Evolutionary conservation across 1,140 invertebrate species (phyloP), one percentile per base, ranked within the genome.

Genomic region (Nomia melanderi): DNA sequence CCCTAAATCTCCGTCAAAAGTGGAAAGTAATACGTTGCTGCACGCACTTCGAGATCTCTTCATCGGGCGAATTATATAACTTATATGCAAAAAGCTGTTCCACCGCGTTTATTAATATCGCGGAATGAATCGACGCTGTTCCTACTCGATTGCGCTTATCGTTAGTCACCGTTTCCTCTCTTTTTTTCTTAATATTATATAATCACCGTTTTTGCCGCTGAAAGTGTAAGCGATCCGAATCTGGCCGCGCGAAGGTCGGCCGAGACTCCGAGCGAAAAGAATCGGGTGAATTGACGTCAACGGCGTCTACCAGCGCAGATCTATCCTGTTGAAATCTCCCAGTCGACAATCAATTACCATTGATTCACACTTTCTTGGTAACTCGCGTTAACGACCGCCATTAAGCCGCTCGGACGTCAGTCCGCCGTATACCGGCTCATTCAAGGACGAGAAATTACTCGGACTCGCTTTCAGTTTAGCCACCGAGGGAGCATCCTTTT

Each of bases 311-410:
- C n/a, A 36, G 1, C n/a, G 25, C 2, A 1, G n/a, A 20, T 54
- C 23, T 54, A 67, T 59, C 31, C 39, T 12, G 53, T 33, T 27
- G 63, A 27, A 57, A 67, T 11, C 1, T 67, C 25, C 14, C 17
- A 33, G 20, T 14, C 1, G 36, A 8, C 1, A 59, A 69, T 76
- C 54, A 29, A 69, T 76, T 76, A 76, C 59, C 29, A 23, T 39
- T 25, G 2, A 1, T 63, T 71, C 33, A n/a, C 56, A 23, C 66
- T 25, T 71, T 27, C 41, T 27, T 54, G 44, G 3, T 77, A 77
- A 77, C 11, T 44, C 14, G 57, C 27, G 64, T 27, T 69, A 76
- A 69, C 53, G 29, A 33, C 9, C 27, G 33, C 11, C 67, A 56
- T 77, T 77, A 71, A 47, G 44, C 6, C 33, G 14, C n/a, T 27